A percentile compares a stretch with the other conserved stretches of the same genome.
Evolutionary conservation across 2,113 vertebrate species (phyloP).

Genomic region (Guaruba guarouba): DNA sequence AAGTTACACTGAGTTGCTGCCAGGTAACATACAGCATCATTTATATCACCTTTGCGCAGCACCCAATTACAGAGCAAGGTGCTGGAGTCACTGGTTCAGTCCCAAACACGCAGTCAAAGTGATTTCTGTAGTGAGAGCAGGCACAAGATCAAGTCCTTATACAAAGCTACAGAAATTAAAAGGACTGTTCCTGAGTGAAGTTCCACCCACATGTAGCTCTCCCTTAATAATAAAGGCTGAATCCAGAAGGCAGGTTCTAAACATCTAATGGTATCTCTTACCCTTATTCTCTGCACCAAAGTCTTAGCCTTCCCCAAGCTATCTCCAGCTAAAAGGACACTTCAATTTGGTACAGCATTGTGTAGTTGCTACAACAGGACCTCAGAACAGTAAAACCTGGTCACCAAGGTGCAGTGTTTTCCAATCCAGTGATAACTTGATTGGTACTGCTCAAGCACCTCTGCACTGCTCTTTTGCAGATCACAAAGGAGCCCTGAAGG

Average conservation of each 20-base stretch:
- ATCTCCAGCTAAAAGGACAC: background rate
- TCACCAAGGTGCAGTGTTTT: background rate
- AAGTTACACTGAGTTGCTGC: slow-evolving; percentile 48
- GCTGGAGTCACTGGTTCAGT: background rate
- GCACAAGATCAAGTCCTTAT: background rate
- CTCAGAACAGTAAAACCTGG: background rate
- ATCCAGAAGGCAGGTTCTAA: background rate
- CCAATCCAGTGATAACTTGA: background rate
- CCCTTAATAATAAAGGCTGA: background rate
- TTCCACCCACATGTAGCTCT: background rate
- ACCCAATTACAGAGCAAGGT: background rate
- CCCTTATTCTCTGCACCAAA: background rate
- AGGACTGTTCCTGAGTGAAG: background rate
- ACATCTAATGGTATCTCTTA: background rate
- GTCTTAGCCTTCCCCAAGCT: background rate
- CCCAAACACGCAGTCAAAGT: background rate
- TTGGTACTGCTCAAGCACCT: background rate
- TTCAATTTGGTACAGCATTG: background rate
- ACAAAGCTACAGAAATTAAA: background rate
- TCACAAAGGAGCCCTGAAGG: background rate
- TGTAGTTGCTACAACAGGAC: background rate
- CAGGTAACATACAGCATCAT: slow-evolving; percentile 40
- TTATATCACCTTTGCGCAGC: slow-evolving; percentile 11
- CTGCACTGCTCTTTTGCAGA: background rate
- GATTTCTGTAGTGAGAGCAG: background rate